Conservation (phyloP, 2,888 invertebrate species). For the Rhagonycha fulva region DNA sequence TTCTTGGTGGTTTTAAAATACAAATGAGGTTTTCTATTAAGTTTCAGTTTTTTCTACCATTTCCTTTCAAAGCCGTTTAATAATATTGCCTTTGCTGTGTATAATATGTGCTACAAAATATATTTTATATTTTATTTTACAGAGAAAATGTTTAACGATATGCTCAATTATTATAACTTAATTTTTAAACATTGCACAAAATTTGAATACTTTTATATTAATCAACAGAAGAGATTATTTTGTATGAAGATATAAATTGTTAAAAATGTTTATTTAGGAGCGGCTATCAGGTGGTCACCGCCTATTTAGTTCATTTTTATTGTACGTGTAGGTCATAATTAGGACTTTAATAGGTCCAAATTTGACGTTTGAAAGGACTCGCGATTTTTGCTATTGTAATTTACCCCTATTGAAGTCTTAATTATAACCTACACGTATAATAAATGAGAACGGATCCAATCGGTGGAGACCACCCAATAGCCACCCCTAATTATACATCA, state of each 20-base stretch:
- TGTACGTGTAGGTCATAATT: no score
- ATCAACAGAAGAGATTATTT: neutral
- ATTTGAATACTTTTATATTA: slow-evolving; percentile 15
- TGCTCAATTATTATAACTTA: neutral
- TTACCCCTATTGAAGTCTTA: no score
- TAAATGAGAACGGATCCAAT: no score
- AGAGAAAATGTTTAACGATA: neutral
- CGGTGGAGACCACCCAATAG: no score
- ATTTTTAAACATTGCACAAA: slow-evolving; percentile 13
- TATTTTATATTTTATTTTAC: neutral
- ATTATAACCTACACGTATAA: no score
- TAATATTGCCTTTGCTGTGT: slow-evolving; percentile 13
- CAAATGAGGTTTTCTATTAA: no score
- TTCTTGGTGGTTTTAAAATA: no score
- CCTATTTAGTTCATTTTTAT: no score
- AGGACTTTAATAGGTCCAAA: no score
- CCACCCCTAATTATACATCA: neutral
- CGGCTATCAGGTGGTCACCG: no score
- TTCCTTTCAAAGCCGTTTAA: neutral
- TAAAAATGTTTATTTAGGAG: neutral
- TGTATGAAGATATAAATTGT: neutral
- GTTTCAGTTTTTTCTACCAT: neutral
- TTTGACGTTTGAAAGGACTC: no score
- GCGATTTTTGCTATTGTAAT: no score
- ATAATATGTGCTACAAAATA: neutral